Percentiles rank a stretch among this genome's conserved stretches.
phyloP scores from a whole-genome alignment of 1,140 invertebrate species.

The Drosophila kepulauana region DNA sequence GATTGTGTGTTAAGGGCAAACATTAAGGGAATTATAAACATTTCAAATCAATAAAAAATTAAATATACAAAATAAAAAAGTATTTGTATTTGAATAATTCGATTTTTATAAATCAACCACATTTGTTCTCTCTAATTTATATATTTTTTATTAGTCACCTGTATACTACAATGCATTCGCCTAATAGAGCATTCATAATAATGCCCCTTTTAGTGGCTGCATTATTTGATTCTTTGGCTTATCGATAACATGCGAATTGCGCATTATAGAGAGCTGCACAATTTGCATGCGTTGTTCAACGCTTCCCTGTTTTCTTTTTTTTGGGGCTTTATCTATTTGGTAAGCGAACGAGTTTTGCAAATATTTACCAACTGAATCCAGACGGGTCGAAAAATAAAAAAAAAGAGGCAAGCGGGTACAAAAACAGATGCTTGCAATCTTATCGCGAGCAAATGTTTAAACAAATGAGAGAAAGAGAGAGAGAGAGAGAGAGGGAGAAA shows the following conservation, averaged over 20 bases:
- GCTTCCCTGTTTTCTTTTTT: background rate
- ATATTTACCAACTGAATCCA: slow-evolving; percentile 32
- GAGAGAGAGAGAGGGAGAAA: background rate
- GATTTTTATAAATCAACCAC: no score
- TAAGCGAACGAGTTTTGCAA: slow-evolving; percentile 13
- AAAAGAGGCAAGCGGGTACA: background rate
- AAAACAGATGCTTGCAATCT: slow-evolving; percentile 38
- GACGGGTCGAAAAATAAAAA: background rate
- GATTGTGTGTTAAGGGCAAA: no score
- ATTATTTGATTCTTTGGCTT: background rate
- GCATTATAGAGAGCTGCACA: background rate
- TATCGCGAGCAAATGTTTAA: slow-evolving; percentile 58
- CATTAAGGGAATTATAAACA: no score
- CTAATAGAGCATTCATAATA: no score
- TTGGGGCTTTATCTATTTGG: slow-evolving; percentile 1
- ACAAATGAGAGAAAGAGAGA: slow-evolving; percentile 22
- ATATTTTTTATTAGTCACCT: no score
- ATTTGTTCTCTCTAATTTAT: no score
- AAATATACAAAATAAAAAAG: no score
- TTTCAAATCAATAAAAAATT: no score
- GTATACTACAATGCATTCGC: no score
- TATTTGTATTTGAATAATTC: no score
- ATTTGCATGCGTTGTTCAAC: slow-evolving; percentile 18
- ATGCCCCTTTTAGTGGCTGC: background rate
- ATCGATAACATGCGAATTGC: slow-evolving; percentile 2